Evolutionary conservation across 2,797 vertebrate species (phyloP), one percentile per base, ranked within the genome.

Genomic region (Rhyacichthys aspro): DNA sequence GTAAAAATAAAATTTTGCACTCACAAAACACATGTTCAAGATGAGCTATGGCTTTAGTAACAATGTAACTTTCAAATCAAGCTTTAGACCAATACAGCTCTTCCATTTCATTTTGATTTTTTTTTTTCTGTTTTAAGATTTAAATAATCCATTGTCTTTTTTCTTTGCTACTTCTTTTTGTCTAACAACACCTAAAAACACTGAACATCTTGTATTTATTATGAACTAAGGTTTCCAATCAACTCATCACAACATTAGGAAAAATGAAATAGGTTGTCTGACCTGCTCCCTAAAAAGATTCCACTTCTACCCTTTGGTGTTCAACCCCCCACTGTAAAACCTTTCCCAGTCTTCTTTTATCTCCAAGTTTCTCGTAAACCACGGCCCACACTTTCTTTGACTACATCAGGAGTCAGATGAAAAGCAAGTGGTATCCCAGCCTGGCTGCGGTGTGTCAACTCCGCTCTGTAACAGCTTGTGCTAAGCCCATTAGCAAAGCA

Each of bases 401-500:
- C 55, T 86, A 58, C 78, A 78, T 65, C 81, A 70, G 86, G 78
- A 88, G 76, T 84, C 81, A 85, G 87, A 91, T 90, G 81, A 90
- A 87, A 86, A 77, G 66, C 70, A 60, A 56, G 36, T 59, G 77
- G 84, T 43, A 63, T 87, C 78, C 79, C 62, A 50, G 63, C 67
- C 70, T 11, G 74, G 63, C 77, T 43, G 74, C 79, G 79, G 78
- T 9, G 80, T 70, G 84, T 89, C 87, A 72, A 76, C 82, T 82
- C 79, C 70, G 63, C 80, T 75, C 84, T 89, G 93, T 83, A 90
- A 92, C 93, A 94, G 93, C 93, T 94, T 92, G 92, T 77, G 0
- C 67, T 93, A 94, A 94, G 88, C 89, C 90, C 90, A 91, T 94
- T 93, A 93, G 89, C 82, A 88, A 84, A 88, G 91, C 88, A 91